Base-by-base conservation (phyloP, 2,113 vertebrate species). In the Bos javanicus region DNA sequence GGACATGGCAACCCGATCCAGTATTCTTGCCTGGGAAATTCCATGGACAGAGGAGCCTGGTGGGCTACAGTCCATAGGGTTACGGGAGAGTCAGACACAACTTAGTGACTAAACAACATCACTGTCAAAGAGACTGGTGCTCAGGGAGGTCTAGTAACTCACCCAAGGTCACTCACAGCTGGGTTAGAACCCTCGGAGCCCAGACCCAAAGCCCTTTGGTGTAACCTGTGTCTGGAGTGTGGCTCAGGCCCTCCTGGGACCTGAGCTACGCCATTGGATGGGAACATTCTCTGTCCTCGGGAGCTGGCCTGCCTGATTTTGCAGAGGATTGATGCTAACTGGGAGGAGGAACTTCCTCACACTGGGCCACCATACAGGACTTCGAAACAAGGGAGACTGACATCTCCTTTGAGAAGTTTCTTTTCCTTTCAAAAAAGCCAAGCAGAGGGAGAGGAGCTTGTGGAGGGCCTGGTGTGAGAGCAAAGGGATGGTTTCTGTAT, bases 371-470 rank as follows among this genome's bases (percentile, higher is more conserved):
- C 0, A 7, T 13, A 21, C 43, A 2, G 21, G 71, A 6, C 6
- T 0, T 11, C 3, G 80, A 21, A 82, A 48, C 39, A 11, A 43
- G 43, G 71, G 30, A 64, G 28, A 33, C 23, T 5, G 60, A 16
- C 19, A 26, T 50, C 19, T 16, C 23, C 59, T 81, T 36, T 64
- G 21, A 62, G 64, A 48, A 80, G 30, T 67, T 92, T 64, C 91
- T 95, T 91, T 93, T 85, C 33, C 67, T 87, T 94, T 87, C 59
- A 36, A 46, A 57, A 76, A 56, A 52, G 50, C 56, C 76, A 36
- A 19, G 33, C 23, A 12, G 5, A 82, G 17, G 36, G 48, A 78
- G 28, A 56, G n/a, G 43, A n/a, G 1, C 3, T 74, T 28, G 15
- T 14, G 2, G 7, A 80, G 48, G 67, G 60, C 26, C 57, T 52